phyloP scores from a whole-genome alignment of 2,113 vertebrate genomes.

The Lepus timidus region DNA sequence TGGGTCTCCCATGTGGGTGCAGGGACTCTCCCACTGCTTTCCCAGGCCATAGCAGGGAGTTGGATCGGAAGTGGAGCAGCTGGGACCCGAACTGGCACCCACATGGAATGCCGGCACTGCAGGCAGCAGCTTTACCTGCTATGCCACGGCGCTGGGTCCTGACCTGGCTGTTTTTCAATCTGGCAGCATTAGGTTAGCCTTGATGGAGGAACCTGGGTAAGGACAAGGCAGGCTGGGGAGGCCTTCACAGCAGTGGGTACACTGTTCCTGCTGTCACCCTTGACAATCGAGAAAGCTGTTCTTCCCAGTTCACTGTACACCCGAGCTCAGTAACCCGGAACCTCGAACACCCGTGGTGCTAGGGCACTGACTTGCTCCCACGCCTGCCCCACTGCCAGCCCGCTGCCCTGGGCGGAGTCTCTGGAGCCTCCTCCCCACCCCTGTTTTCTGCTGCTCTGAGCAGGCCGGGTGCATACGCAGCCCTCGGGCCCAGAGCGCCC shows the following conservation, averaged over 20 bases:
- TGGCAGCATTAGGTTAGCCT: slow-evolving; percentile 58
- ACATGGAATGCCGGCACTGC: no score
- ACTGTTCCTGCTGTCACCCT: slow-evolving; percentile 35
- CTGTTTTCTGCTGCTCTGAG: no score
- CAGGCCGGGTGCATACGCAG: no score
- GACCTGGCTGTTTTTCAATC: slow-evolving; percentile 42
- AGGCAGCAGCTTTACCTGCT: no score
- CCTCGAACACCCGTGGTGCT: slow-evolving; percentile 82
- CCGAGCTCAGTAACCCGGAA: slow-evolving; percentile 83
- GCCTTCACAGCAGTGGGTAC: slow-evolving; percentile 65
- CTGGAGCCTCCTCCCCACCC: no score
- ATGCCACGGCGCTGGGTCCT: no score
- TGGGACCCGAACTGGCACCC: no score
- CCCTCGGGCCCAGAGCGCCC: fast-evolving
- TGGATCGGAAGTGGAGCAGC: no score
- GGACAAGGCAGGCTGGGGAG: background rate
- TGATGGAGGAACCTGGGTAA: background rate
- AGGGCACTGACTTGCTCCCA: slow-evolving; percentile 73
- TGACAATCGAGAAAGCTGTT: slow-evolving; percentile 80
- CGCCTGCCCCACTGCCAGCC: background rate
- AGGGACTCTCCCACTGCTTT: no score
- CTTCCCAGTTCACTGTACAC: slow-evolving; percentile 72
- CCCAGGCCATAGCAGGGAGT: no score
- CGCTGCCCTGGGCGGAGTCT: background rate
- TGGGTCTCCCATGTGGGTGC: no score